Evolutionary conservation across 1,140 invertebrate genomes (phyloP), one percentile per base, ranked within the genome.

Genomic region (Plectrocnemia conspersa): DNA sequence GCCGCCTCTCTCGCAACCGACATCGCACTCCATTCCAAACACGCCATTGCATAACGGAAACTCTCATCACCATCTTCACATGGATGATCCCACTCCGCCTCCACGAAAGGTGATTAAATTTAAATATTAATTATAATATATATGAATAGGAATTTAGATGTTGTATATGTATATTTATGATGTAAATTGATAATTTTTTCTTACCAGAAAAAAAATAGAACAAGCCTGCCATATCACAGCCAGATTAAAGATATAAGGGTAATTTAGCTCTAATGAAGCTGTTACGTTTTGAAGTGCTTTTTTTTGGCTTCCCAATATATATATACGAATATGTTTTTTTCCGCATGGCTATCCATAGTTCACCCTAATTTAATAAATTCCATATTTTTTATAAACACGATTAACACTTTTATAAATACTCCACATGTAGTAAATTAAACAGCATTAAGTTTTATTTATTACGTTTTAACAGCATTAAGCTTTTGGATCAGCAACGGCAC

Each of bases 81-180:
- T 42, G 2, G 72, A 74, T 47, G 70, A 73, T 36, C 72, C 72
- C 40, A 73, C 74, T 4, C 74, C 74, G 19, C 74, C 74, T 16
- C 73, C 73, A 0, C 65, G 73, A 52, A 76, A 76, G 68, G 74
- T 75, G 66, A 55, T 16, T 33, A 53, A 19, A 48, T 32, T 42
- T 45, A 6, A 45, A 42, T n/a, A n/a, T 23, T 21, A 40, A 22
- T 22, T 1, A 42, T 42, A 42, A 13, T 42, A 42, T 42, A 10
- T 42, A 42, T 42, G 18, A 10, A 23, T 4, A 40, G 2, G 3
- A 5, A 16, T 40, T 10, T 16, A 15, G 6, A 33, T 32, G n/a
- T 48, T 13, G 35, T 48, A 29, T 13, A 22, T 52, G 18, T 52
- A 45, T 13, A 44, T 44, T 33, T 27, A 29, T 33, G 16, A 15